Conservation (phyloP, 2,888 invertebrate species). For the Autographa gamma region DNA sequence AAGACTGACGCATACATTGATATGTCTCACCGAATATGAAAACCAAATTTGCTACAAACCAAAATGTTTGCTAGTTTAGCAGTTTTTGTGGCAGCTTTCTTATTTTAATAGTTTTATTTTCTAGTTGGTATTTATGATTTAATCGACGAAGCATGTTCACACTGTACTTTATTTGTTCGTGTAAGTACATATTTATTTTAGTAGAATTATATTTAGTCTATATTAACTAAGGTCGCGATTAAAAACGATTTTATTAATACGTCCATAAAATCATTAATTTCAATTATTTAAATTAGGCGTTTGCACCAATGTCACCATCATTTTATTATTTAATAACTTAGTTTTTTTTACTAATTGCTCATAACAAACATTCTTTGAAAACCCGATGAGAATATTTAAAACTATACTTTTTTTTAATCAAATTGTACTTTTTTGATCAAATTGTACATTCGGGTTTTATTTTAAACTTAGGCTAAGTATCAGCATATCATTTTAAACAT, state of each 20-base stretch:
- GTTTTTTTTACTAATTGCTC: constrained; percentile 52
- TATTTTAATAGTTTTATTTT: constrained; percentile 27
- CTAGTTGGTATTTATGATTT: constrained; percentile 9
- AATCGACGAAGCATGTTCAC: neutral
- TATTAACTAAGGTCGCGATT: neutral
- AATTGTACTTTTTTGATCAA: constrained; percentile 20
- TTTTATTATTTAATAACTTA: constrained; percentile 27
- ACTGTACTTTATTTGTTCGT: neutral
- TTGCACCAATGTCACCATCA: constrained; percentile 18
- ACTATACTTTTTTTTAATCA: constrained; percentile 18
- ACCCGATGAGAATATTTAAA: constrained; percentile 24
- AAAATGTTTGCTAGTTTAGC: constrained; percentile 61
- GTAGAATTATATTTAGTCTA: neutral
- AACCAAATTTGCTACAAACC: constrained; percentile 75
- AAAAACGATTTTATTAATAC: neutral
- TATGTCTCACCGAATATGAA: constrained; percentile 65
- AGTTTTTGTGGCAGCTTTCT: constrained; percentile 49
- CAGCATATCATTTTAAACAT: constrained; percentile 80
- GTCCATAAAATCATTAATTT: constrained; percentile 27
- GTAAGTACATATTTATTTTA: constrained; percentile 5
- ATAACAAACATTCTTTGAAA: constrained; percentile 49
- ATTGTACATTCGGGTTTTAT: constrained; percentile 35
- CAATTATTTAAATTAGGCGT: constrained; percentile 26
- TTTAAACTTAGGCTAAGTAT: constrained; percentile 68
- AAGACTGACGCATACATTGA: constrained; percentile 57